Conservation (phyloP, 2,888 invertebrate genomes). For the Ametastegia equiseti region DNA sequence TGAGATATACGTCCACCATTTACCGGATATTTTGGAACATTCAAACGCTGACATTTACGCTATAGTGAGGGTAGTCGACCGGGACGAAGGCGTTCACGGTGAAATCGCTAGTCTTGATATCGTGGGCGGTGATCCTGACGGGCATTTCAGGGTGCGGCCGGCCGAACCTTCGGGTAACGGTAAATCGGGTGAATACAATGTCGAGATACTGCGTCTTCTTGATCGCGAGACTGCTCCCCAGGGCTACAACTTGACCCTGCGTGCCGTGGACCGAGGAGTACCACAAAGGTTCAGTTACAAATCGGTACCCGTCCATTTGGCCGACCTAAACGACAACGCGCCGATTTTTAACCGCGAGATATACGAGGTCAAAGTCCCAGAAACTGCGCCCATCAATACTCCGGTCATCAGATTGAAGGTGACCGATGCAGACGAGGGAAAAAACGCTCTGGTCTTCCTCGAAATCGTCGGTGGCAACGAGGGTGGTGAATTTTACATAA, state of each 20-base stretch:
- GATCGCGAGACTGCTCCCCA: conserved; percentile 88
- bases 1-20: conserved; percentile 87
- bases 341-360: conserved; percentile 92
- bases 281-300: conserved; percentile 89
- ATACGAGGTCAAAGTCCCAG: conserved; percentile 92
- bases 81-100: conserved; percentile 91
- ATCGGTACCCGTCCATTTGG: conserved; percentile 87
- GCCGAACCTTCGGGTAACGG: conserved; percentile 74
- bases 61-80: conserved; percentile 90
- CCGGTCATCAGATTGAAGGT: conserved; percentile 93
- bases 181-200: conserved; percentile 84
- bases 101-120: conserved; percentile 89
- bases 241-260: conserved; percentile 92
- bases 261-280: conserved; percentile 89
- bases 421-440: conserved; percentile 89
- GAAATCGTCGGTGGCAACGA: conserved; percentile 96
- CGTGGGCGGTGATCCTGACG: conserved; percentile 93
- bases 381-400: conserved; percentile 92
- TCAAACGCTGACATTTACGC: conserved; percentile 92
- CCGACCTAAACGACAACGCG: conserved; percentile 90
- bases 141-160: conserved; percentile 88
- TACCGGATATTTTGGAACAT: conserved; percentile 89
- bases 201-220: conserved; percentile 86
- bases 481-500: conserved; percentile 91
- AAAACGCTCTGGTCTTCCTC: conserved; percentile 90